Evolutionary conservation across 2,113 vertebrate species (phyloP), one percentile per base, ranked within the genome.

Genomic region (Oxyura jamaicensis): DNA sequence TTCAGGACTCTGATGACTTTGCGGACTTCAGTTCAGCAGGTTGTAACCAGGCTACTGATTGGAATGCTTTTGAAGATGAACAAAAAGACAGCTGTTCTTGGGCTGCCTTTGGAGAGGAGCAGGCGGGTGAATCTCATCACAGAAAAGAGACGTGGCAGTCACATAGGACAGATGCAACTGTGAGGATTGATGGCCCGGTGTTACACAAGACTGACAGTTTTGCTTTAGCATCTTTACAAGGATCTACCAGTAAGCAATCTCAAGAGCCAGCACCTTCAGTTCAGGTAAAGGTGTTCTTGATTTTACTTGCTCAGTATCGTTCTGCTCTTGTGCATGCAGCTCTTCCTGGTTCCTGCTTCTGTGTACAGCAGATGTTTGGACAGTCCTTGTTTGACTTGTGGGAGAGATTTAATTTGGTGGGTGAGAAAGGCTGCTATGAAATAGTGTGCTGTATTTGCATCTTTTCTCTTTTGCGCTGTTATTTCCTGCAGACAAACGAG

Each of bases 21-120:
- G 99, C 99, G 0, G 99, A 99, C 95, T 99, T 99, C 97, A 99
- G 99, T 97, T 99, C 99, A 14, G 99, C 99, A 25, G 97, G 97
- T 88, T 97, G 93, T 97, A 96, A 74, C 42, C 74, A 98, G 81
- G 97, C 94, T 72, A 86, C 89, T 21, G 97, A 95, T 44, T 99
- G 99, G 99, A 98, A 97, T 83, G 98, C 98, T 93, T 99, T 99
- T 97, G 98, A 94, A 66, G 97, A 98, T 77, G 98, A 97, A 36
- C 96, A 97, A 71, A 97, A 96, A 75, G 98, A 97, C 58, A 98
- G 89, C 87, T 97, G 96, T 75, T 97, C 98, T 28, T 99, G 99
- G 99, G 98, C 98, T 84, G 97, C 97, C 76, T 98, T 98, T 96
- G 98, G 95, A 93, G 98, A 98, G 68, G 98, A 98, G 59, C 97